phyloP scores from a whole-genome alignment of 2,888 invertebrate species.

The Andrena minutula region DNA sequence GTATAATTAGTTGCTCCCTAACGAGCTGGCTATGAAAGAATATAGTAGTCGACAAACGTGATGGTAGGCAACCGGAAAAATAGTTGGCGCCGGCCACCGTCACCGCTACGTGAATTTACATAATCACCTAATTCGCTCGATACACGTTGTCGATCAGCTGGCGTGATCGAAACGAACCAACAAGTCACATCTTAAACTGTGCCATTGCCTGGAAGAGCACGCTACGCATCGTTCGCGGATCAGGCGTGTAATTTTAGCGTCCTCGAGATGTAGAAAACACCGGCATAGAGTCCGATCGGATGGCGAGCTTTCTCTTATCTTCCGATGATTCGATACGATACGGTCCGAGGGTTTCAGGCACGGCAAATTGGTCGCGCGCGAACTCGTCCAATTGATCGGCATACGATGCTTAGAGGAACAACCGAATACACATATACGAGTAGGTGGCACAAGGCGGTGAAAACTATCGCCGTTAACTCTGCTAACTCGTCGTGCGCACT shows the following conservation, averaged over 20 bases:
- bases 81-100: not conserved
- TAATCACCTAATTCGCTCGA: constrained; percentile 66
- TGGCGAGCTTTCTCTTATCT: not conserved
- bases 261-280: constrained; percentile 34
- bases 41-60: constrained; percentile 15
- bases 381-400: constrained; percentile 46
- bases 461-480: constrained; percentile 46
- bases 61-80: not conserved
- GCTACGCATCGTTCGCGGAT: constrained; percentile 30
- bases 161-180: constrained; percentile 42
- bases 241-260: constrained; percentile 40
- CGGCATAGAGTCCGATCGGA: constrained; percentile 46
- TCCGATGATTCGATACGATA: not conserved
- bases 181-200: constrained; percentile 64
- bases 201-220: constrained; percentile 46
- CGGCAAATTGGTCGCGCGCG: constrained; percentile 6
- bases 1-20: constrained; percentile 63
- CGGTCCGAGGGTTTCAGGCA: not conserved
- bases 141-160: constrained; percentile 62
- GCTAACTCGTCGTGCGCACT: constrained; percentile 49
- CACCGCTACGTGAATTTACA: constrained; percentile 51
- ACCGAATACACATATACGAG: constrained; percentile 19
- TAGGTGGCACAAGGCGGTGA: constrained; percentile 44
- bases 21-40: constrained; percentile 42
- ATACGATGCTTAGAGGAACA: constrained; percentile 25